Conservation (phyloP, 2,113 vertebrate genomes). For the Lophotis ruficrista region DNA sequence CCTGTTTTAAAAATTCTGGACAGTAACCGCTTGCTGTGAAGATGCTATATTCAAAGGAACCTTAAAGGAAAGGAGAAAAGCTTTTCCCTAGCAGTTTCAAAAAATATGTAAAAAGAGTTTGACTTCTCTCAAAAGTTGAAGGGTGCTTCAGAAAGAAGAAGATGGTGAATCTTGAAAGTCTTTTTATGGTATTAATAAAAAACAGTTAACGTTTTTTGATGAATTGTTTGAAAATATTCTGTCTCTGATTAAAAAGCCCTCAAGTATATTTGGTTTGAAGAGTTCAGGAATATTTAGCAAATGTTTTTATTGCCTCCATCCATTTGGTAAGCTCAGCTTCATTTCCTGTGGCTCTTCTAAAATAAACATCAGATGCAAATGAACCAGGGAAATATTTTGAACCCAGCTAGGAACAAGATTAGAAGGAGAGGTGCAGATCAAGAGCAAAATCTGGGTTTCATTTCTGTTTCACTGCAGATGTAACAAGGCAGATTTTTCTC, state of each 20-base stretch:
- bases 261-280: slow-evolving; percentile 6
- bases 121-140: not conserved
- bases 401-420: not conserved
- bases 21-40: not conserved
- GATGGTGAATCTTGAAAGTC: not conserved
- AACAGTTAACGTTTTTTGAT: not conserved
- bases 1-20: not conserved
- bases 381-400: not conserved
- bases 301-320: slow-evolving; percentile 28
- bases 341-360: slow-evolving; percentile 43
- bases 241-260: slow-evolving; percentile 11
- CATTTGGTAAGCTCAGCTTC: slow-evolving; percentile 12
- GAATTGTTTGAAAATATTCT: slow-evolving; percentile 1
- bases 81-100: not conserved
- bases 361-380: slow-evolving; percentile 32
- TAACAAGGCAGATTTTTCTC: not conserved
- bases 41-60: not conserved
- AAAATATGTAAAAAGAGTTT: not conserved
- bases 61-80: not conserved
- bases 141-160: not conserved
- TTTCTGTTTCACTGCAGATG: not conserved
- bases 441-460: not conserved
- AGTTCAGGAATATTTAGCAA: slow-evolving; percentile 2
- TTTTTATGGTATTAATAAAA: not conserved
- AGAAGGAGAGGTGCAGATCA: not conserved